These are phyloP conservation scores for Lindbergichthys nudifrons DNA, from an alignment of 2,797 vertebrate species.

Conservation along the genomic window DNA sequence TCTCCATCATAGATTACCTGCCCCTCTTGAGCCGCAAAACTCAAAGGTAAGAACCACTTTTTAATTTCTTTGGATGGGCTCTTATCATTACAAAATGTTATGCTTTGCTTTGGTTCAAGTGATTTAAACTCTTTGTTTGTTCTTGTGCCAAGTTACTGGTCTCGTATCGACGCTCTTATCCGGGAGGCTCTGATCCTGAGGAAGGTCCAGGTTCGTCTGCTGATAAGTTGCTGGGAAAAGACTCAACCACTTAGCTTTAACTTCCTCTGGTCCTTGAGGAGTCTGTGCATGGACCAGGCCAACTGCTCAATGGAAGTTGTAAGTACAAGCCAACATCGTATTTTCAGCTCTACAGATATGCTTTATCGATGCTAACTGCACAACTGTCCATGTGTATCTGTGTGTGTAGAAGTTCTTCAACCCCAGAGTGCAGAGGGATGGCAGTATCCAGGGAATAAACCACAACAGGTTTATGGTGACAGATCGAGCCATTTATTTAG, in stretches of 20 bases:
- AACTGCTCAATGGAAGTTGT: slow-evolving; percentile 96
- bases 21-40: slow-evolving; percentile 87
- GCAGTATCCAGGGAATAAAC: slow-evolving; percentile 87
- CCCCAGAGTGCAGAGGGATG: slow-evolving; percentile 86
- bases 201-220: slow-evolving; percentile 90
- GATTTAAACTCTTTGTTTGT: slow-evolving; percentile 23
- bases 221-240: slow-evolving; percentile 94
- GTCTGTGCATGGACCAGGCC: slow-evolving; percentile 91
- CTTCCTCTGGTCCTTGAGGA: slow-evolving; percentile 95
- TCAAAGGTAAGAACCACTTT: slow-evolving; percentile 82
- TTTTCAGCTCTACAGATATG: slow-evolving; percentile 24
- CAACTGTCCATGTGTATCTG: slow-evolving; percentile 32
- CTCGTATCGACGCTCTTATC: slow-evolving; percentile 92
- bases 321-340: slow-evolving; percentile 71
- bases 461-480: slow-evolving; percentile 97
- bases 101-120: slow-evolving; percentile 26
- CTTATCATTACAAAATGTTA: slow-evolving; percentile 14
- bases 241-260: slow-evolving; percentile 94
- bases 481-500: slow-evolving; percentile 91
- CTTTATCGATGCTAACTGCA: slow-evolving; percentile 16
- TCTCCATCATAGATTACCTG: slow-evolving; percentile 94
- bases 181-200: slow-evolving; percentile 93
- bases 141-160: slow-evolving; percentile 90
- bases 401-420: slow-evolving; percentile 92
- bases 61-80: not conserved